A percentile compares a stretch with the other conserved stretches of the same genome.
These are phyloP conservation scores for Holocentrus rufus DNA, from an alignment of 2,797 vertebrate genomes.

Conservation along the genomic window DNA sequence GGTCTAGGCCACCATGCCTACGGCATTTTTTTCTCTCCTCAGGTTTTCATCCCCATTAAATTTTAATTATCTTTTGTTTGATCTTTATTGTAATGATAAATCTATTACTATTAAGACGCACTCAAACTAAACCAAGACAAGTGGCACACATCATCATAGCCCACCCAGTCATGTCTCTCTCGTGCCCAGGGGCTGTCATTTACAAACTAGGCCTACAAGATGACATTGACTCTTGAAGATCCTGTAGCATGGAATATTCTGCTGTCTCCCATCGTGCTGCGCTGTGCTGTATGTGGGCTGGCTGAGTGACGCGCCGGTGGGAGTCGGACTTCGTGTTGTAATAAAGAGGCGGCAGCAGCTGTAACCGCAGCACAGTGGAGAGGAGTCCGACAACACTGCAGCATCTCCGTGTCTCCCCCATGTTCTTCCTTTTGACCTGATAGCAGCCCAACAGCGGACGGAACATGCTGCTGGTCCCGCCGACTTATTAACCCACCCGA, in stretches of 20 bases:
- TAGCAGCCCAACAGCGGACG: constrained; percentile 55
- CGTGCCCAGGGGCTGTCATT: no score
- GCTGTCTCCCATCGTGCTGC: background rate
- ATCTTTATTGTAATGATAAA: no score
- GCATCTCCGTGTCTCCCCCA: constrained; percentile 30
- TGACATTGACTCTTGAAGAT: no score
- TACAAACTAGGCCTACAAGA: no score
- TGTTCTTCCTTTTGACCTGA: constrained; percentile 46
- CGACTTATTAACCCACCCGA: constrained; percentile 33
- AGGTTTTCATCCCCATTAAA: no score
- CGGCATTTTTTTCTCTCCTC: no score
- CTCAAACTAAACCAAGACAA: no score
- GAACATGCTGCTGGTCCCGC: constrained; percentile 58
- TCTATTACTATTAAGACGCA: no score
- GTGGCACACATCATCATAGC: no score
- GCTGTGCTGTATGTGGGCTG: constrained; percentile 69
- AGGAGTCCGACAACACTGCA: constrained; percentile 70
- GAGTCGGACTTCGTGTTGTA: constrained; percentile 81
- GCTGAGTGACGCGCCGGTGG: constrained; percentile 78
- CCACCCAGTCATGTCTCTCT: no score
- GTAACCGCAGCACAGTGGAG: constrained; percentile 82
- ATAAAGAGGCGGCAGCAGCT: constrained; percentile 90
- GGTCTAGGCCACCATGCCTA: no score
- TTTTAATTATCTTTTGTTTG: no score
- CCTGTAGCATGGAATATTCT: constrained; percentile 4